Base-by-base conservation (phyloP, 2,888 invertebrate genomes). In the Chironomus tentans region DNA sequence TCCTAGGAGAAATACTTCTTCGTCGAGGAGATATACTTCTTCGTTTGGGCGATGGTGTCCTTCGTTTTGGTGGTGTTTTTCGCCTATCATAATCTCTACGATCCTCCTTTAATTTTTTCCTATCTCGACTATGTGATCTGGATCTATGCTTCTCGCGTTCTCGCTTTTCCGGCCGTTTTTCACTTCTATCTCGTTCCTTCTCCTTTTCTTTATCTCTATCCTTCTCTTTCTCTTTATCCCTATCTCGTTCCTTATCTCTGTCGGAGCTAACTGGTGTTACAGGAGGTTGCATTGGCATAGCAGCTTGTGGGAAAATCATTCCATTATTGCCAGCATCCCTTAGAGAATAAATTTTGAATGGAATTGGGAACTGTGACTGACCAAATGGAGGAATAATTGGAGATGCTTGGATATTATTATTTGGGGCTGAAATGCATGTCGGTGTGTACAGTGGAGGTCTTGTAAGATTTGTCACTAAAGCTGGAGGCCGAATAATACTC, bases 321-420 rank as follows among this genome's bases (percentile, higher is more conserved):
- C 15, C n/a, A 28, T 6, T 56, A 15, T 61, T 71, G 46, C 21
- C 50, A 6, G 50, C 24, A n/a, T 73, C 73, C n/a, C 62, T 22
- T 12, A 73, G 12, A 13, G 73, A 73, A 65, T 73, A 73, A 7
- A 73, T 73, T 46, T 73, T 73, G 13, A 73, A 73, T 46, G 73
- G 73, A 10, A 73, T 46, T 0, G 73, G 62, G 21, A 73, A 56
- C 7, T 24, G 24, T 2, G 18, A 21, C 65, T 38, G 38, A 10
- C 22, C 28, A 65, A 24, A 18, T 6, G 62, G 13, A 2, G 65
- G 6, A 4, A 13, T 13, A 24, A 62, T 62, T 62, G 62, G 73
- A 6, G 61, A 13, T 12, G 65, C 5, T 24, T 2, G 24, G 13
- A 38, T 38, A 38, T 10, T 38, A 38, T 10, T 38, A 2, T 38